Base-by-base conservation (phyloP, 2,113 vertebrate genomes). In the Oceanites oceanicus region DNA sequence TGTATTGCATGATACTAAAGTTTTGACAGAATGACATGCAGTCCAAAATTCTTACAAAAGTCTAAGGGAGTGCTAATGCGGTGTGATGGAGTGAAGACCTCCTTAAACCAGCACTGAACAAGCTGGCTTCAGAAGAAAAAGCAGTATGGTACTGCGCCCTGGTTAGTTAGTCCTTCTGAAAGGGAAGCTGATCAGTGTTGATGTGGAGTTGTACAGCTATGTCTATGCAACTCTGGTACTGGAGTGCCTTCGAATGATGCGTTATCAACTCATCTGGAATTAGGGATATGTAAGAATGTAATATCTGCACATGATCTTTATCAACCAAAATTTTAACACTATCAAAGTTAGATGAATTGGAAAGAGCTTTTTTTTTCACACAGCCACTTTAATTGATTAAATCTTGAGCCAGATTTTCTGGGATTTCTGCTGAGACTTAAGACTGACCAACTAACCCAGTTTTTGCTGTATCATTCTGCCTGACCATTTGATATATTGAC, bases 161-260 rank as follows among this genome's bases (percentile, higher is more conserved):
- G 53, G 32, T 15, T 72, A 26, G 11, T 26, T 38, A 29, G 9
- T 26, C 7, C 11, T 94, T 59, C 38, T 59, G 47, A 75, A 82
- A 67, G 32, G 26, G 52, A 34, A 74, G 9, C 23, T 6, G 18
- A 4, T 36, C 53, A 27, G 21, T 6, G 6, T 5, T 18, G 45
- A 15, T 44, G 34, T 10, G 56, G 45, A 70, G 15, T 34, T 85
- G 55, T 10, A 13, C n/a, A 65, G 21, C 27, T 19, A 13, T 1
- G 0, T 44, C n/a, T 15, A 0, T 40, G 25, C 13, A 59, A 0
- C 13, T 55, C 32, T 4, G 7, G 10, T 15, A 7, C 9, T 14
- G 18, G 13, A 29, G 18, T 3, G 2, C 0, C 1, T 55, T 62
- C 1, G 2, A 10, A 16, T n/a, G 74, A 44, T 15, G 7, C 18